Evolutionary conservation across 2,888 invertebrate species (phyloP), one percentile per base, ranked within the genome.

Genomic region (Phaonia tiefii): DNA sequence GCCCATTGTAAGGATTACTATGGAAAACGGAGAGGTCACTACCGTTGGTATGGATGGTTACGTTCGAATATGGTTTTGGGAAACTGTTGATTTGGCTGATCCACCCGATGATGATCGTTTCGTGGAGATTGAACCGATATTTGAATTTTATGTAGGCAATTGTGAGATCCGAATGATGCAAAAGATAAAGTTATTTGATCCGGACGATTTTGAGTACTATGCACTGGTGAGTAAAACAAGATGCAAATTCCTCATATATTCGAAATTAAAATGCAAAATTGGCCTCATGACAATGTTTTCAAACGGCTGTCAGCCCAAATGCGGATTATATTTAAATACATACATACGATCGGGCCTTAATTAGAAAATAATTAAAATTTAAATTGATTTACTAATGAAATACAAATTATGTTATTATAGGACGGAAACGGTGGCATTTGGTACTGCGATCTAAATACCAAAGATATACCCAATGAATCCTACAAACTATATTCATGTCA

Each of bases 11-110:
- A 85, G 89, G 4, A 90, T 91, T 3, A 86, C 86, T 0, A 88
- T 88, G 87, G 86, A 86, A 15, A 85, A 89, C 20, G 89, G 89
- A 2, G 91, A 91, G 83, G 88, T 91, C 22, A 89, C 88, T 70
- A 90, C 91, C 0, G 86, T 90, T 85, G 93, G 95, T 0, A 93
- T 94, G 87, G 97, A 97, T 88, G 96, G 96, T 0, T 95, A 94
- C 89, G 92, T 96, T 13, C 92, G 94, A 5, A 93, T 96, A 10
- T 98, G 98, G 98, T 96, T 95, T 91, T 97, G 97, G 92, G 96
- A 97, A 85, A 95, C 95, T 0, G 96, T 98, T n/a, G 97, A 97
- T 84, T 93, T 95, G 81, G 96, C 97, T 0, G 96, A 97, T 90
- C 95, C 95, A 0, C 93, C 95, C 0, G 96, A 97, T 85, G 95